Evolutionary conservation across 1,140 invertebrate genomes (phyloP), one percentile per base, ranked within the genome.

Genomic region (Wasmannia auropunctata): DNA sequence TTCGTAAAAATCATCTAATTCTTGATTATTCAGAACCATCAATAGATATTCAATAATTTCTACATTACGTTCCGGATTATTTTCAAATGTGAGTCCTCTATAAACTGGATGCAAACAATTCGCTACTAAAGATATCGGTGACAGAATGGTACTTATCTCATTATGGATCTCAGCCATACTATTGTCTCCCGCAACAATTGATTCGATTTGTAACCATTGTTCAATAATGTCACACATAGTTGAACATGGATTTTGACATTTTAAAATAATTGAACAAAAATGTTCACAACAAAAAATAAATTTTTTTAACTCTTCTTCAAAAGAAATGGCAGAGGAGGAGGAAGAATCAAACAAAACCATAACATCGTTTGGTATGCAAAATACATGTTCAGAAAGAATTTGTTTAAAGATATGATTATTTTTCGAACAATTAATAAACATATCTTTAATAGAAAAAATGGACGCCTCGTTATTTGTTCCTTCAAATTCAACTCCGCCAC

Each of bases 361-460:
- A 67, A 67, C 37, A 22, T 67, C 11, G 63, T 67, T 43, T 67
- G 34, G 19, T 37, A 67, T 43, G 3, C 10, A 10, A 43, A 67
- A 67, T 67, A 67, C 34, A 43, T 43, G 37, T 67, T 67, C 63
- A 67, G 31, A 14, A 67, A 67, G n/a, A 67, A 67, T 67, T 67
- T 67, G 37, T 67, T 63, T 63, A 7, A 63, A 63, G 7, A 63
- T 63, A 63, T 19, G 31, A 34, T 8, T 63, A 63, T 63, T 67
- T 28, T 67, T 67, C 10, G 22, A 67, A 3, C 34, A 67, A 40
- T 67, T 67, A 40, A 67, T 43, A 34, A 37, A 67, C 63, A 67
- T 67, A 67, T 67, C 37, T 67, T 43, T 67, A 40, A 67, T n/a
- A 43, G 63, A 22, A 34, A 67, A 43, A 43, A 67, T 67, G n/a